phyloP scores from a whole-genome alignment of 2,888 invertebrate species.

The Drosophila testacea region DNA sequence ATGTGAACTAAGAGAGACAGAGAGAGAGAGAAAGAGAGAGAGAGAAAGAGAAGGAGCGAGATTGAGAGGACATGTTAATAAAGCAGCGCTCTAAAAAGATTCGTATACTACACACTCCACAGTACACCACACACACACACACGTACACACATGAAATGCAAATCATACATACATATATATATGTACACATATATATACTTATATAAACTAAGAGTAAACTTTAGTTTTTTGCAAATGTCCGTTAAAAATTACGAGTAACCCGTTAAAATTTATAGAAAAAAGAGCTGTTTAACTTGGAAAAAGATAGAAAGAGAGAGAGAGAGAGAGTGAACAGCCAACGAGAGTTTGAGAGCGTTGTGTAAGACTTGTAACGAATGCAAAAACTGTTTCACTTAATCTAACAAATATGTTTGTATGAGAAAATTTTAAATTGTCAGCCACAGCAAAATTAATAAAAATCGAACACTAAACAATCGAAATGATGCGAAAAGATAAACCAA shows the following conservation, averaged over 20 bases:
- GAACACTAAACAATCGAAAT: conserved; percentile 30
- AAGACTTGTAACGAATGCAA: conserved; percentile 29
- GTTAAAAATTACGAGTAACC: conserved; percentile 49
- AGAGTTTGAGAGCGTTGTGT: conserved; percentile 30
- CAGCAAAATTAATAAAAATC: conserved; percentile 11
- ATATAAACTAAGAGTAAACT: conserved; percentile 49
- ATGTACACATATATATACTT: conserved; percentile 37
- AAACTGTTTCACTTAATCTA: conserved; percentile 32
- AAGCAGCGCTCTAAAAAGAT: conserved; percentile 53
- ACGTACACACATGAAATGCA: conserved; percentile 11
- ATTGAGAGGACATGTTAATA: conserved; percentile 26
- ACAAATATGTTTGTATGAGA: conserved; percentile 45
- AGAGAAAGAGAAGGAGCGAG: neutral
- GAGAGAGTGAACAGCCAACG: conserved; percentile 33
- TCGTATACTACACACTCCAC: conserved; percentile 45
- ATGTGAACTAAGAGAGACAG: conserved; percentile 26
- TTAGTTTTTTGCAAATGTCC: conserved; percentile 60
- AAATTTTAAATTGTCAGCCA: conserved; percentile 48
- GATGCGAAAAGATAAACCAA: conserved; percentile 20
- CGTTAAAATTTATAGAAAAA: conserved; percentile 10
- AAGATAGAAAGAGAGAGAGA: conserved; percentile 11
- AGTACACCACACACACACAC: conserved; percentile 19
- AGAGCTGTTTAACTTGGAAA: conserved; percentile 37
- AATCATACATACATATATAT: conserved; percentile 30
- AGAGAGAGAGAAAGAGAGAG: neutral